A percentile compares a stretch with the other conserved stretches of the same genome.
Evolutionary conservation across 2,888 invertebrate species (phyloP).

Genomic region (Cheilosia vernalis): DNA sequence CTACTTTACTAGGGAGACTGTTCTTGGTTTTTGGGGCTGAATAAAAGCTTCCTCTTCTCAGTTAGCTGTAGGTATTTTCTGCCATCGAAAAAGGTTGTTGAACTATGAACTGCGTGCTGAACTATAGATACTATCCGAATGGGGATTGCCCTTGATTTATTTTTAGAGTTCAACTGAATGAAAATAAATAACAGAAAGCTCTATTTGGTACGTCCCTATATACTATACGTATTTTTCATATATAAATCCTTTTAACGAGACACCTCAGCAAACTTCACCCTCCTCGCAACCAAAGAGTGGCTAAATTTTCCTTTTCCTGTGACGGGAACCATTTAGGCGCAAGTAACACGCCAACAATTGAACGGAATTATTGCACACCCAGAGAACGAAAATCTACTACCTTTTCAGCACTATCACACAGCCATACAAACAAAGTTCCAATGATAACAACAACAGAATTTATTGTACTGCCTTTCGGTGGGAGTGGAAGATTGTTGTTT

Average conservation of each 20-base stretch:
- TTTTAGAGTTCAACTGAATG: too few species aligned
- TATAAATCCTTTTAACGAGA: conserved; percentile 27
- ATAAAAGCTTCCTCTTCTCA: too few species aligned
- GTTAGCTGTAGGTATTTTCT: too few species aligned
- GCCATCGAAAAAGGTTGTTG: too few species aligned
- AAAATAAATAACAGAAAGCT: too few species aligned
- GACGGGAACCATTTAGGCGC: conserved; percentile 69
- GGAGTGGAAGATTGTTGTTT: conserved; percentile 41
- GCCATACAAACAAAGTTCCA: conserved; percentile 33
- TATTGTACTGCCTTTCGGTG: conserved; percentile 45
- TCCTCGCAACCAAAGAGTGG: conserved; percentile 22
- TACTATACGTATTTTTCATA: background rate
- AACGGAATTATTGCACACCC: conserved; percentile 61
- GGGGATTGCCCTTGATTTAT: too few species aligned
- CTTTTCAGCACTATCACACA: background rate
- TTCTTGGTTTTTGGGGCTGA: too few species aligned
- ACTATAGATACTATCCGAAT: too few species aligned
- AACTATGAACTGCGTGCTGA: too few species aligned
- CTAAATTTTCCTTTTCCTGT: conserved; percentile 59
- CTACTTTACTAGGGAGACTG: too few species aligned
- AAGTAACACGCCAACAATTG: conserved; percentile 68
- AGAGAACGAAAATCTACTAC: background rate
- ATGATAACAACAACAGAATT: conserved; percentile 61
- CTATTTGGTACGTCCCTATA: too few species aligned
- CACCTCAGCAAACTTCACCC: conserved; percentile 5